These are phyloP conservation scores for Sporophila hypoxantha DNA, from an alignment of 2,113 vertebrate genomes.

Conservation along the genomic window DNA sequence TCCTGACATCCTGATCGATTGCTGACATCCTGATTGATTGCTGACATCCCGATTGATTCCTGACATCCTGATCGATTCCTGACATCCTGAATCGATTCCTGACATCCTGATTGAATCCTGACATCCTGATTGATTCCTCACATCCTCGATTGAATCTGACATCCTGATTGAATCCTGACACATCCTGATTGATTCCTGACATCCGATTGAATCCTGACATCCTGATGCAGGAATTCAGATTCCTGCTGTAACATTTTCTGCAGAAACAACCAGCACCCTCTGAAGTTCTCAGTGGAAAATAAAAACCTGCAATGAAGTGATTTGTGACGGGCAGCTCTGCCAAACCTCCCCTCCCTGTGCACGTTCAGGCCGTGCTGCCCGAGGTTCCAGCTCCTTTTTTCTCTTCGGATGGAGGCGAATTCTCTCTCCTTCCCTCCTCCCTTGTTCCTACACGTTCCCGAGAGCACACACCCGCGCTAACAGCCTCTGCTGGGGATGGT, in stretches of 20 bases:
- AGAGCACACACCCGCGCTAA: neutral
- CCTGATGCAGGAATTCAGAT: neutral
- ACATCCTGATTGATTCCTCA: no score
- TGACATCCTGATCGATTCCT: no score
- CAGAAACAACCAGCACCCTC: rapidly evolving
- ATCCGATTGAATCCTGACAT: no score
- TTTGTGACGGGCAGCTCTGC: neutral
- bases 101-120: no score
- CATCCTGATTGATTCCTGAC: no score
- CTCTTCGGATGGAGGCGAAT: neutral
- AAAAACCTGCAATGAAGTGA: neutral
- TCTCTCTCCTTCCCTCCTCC: neutral
- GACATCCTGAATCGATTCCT: no score
- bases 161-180: no score
- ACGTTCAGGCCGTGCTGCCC: neutral
- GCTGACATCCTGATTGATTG: no score
- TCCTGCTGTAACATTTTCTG: neutral
- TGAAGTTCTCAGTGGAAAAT: neutral
- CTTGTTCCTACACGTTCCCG: neutral
- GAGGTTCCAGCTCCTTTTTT: neutral
- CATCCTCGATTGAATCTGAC: no score
- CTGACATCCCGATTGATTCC: no score
- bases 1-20: no score
- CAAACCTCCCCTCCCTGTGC: neutral
- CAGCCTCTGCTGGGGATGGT: neutral